These are phyloP conservation scores for Polyommatus iphigenia DNA, from an alignment of 2,888 invertebrate species.

Conservation along the genomic window DNA sequence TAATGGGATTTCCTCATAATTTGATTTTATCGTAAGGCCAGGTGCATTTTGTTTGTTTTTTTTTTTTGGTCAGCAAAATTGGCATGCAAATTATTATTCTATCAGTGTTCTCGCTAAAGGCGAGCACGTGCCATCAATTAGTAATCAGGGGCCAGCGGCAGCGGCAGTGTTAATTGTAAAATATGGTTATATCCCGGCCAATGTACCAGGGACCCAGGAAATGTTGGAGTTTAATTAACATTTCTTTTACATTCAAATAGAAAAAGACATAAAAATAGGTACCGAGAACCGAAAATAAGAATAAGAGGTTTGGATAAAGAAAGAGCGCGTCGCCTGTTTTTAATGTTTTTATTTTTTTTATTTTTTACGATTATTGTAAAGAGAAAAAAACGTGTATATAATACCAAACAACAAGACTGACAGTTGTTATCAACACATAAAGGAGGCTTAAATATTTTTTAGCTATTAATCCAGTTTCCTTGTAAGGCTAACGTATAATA, in stretches of 20 bases:
- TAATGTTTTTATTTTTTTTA: not conserved
- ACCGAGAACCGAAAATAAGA: too few relatives aligned
- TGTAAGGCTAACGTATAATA: not conserved
- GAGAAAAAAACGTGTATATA: not conserved
- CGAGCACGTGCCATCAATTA: constrained; percentile 24
- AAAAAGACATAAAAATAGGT: not conserved
- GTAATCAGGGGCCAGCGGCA: constrained; percentile 12
- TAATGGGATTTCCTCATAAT: not conserved
- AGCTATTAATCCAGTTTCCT: not conserved
- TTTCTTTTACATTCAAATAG: not conserved
- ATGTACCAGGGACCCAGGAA: constrained; percentile 9
- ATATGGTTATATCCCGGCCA: constrained; percentile 24
- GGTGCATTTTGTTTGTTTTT: not conserved
- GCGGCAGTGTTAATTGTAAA: constrained; percentile 27
- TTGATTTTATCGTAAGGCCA: not conserved
- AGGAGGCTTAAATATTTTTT: not conserved
- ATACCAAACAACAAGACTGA: not conserved
- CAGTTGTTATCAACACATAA: not conserved
- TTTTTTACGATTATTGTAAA: too few relatives aligned
- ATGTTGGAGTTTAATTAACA: not conserved
- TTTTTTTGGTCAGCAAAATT: not conserved
- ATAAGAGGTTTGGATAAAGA: too few relatives aligned
- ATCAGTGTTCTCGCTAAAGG: constrained; percentile 4
- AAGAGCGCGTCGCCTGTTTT: not conserved
- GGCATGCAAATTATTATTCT: not conserved